Percentiles rank a stretch among this genome's conserved stretches.
Conservation (phyloP, 2,113 vertebrate genomes). For the Cervus canadensis region DNA sequence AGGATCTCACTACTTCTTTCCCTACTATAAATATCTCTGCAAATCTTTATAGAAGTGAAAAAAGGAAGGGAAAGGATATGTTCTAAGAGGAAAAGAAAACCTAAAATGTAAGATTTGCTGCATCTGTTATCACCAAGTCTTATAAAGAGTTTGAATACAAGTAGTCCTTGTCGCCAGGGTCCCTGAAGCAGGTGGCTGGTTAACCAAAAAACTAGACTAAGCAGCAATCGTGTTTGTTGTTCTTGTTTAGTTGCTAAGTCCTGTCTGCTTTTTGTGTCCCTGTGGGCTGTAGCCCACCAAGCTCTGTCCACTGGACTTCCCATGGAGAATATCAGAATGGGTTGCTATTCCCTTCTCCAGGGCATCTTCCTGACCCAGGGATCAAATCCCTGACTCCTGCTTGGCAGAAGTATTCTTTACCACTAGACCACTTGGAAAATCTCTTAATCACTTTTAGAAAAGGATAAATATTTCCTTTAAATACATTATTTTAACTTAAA, state of each 20-base stretch:
- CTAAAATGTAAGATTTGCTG: neutral
- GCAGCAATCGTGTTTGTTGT: neutral
- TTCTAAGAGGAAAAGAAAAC: neutral
- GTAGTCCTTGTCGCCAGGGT: neutral
- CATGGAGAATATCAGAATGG: neutral
- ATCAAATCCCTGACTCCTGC: neutral
- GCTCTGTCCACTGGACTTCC: neutral
- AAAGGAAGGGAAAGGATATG: neutral
- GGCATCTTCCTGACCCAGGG: neutral
- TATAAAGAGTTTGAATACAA: neutral
- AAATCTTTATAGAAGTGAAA: slow-evolving; percentile 16
- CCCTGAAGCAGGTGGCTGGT: neutral
- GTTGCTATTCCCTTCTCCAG: neutral
- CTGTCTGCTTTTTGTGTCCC: neutral
- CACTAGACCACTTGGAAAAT: neutral
- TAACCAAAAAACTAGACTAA: neutral
- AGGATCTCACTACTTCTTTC: neutral
- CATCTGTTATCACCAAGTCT: neutral
- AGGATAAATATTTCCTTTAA: neutral
- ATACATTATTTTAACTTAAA: neutral
- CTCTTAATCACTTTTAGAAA: neutral
- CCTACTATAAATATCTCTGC: neutral
- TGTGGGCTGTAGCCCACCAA: neutral
- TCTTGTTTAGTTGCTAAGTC: neutral
- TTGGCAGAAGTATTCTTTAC: neutral